Conservation (phyloP, 2,888 invertebrate genomes). For the Dryobota labecula region DNA sequence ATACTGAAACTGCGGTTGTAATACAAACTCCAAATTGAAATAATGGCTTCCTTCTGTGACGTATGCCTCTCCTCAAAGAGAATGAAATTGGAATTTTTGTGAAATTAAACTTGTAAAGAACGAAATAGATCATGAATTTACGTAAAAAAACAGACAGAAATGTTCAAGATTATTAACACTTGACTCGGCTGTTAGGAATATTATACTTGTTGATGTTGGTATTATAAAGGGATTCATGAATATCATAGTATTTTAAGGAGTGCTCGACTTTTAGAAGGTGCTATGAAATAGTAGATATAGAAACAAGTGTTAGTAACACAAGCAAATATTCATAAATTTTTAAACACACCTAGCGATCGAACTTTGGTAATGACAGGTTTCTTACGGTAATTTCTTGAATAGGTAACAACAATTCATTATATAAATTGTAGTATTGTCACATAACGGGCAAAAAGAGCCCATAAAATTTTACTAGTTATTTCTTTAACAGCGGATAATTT, state of each 20-base stretch:
- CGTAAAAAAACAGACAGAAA: constrained; percentile 24
- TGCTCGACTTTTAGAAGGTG: neutral
- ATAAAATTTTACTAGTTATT: neutral
- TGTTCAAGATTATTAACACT: constrained; percentile 29
- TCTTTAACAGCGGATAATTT: neutral
- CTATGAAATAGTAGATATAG: neutral
- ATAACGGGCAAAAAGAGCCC: neutral
- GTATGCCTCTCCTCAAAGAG: constrained; percentile 53
- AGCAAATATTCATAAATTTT: neutral
- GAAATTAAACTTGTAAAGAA: constrained; percentile 56
- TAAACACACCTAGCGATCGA: neutral
- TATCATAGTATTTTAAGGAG: neutral
- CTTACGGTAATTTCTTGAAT: neutral
- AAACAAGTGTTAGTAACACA: too few species aligned
- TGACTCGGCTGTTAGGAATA: constrained; percentile 13
- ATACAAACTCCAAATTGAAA: constrained; percentile 64
- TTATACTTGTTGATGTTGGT: constrained; percentile 10
- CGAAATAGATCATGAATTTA: constrained; percentile 43
- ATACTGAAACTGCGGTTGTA: constrained; percentile 50
- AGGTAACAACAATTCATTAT: neutral
- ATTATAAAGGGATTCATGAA: neutral
- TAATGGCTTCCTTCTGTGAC: constrained; percentile 57
- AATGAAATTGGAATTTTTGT: constrained; percentile 56
- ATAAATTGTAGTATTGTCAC: neutral
- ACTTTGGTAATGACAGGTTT: neutral